phyloP scores from a whole-genome alignment of 2,113 vertebrate species.

The Malurus elegans region DNA sequence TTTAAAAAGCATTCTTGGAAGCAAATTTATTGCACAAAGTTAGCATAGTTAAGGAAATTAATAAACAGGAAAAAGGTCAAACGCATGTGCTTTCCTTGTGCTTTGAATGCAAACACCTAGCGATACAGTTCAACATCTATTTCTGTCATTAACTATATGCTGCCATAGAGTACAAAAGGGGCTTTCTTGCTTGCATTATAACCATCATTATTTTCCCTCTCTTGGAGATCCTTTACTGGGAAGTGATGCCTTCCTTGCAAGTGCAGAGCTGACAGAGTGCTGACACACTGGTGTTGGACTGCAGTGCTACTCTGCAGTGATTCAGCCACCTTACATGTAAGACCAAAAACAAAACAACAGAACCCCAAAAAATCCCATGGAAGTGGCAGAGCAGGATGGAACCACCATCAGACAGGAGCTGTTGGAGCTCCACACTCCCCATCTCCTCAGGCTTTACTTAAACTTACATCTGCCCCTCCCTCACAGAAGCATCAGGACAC shows the following conservation, averaged over 20 bases:
- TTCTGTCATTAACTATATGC: background rate
- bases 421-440: background rate
- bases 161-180: background rate
- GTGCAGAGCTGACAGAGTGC: background rate
- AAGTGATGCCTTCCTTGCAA: background rate
- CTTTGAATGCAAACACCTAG: background rate
- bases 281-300: background rate
- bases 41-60: conserved; percentile 13
- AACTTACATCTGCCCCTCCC: background rate
- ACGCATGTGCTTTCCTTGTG: background rate
- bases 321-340: background rate
- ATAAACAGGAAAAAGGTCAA: conserved; percentile 1
- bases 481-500: background rate
- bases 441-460: background rate
- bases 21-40: background rate
- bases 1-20: background rate
- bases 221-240: background rate
- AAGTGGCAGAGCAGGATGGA: background rate
- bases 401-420: background rate
- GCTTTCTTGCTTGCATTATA: background rate
- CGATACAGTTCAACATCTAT: background rate
- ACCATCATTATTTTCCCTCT: background rate
- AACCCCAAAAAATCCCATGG: background rate
- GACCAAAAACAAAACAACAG: background rate
- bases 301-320: background rate